phyloP scores from a whole-genome alignment of 1,140 invertebrate species.

The Whitmania pigra region DNA sequence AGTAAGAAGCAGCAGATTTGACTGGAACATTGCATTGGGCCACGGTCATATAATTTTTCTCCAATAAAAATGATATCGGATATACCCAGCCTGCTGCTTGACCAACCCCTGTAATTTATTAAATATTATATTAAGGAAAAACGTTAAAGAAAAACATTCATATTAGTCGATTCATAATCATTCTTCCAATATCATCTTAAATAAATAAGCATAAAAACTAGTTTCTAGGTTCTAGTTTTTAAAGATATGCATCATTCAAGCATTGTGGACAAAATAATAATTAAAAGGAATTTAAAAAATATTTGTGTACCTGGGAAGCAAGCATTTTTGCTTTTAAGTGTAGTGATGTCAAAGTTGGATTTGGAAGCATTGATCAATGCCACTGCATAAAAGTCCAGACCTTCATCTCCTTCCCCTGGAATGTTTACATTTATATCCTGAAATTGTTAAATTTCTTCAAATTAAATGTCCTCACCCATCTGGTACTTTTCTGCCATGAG shows the following conservation, averaged over 20 bases:
- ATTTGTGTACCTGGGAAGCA: conserved; percentile 47
- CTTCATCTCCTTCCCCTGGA: conserved; percentile 58
- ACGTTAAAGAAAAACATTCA: not conserved
- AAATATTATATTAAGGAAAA: too few species aligned
- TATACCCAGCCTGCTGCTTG: conserved; percentile 82
- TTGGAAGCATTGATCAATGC: conserved; percentile 64
- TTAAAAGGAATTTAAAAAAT: not conserved
- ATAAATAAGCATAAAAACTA: too few species aligned
- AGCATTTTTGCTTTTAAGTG: conserved; percentile 59
- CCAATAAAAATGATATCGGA: conserved; percentile 71
- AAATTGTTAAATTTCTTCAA: not conserved
- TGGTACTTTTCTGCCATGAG: conserved; percentile 44
- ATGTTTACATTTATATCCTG: conserved; percentile 37
- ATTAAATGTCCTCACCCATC: conserved; percentile 30
- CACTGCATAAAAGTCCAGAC: conserved; percentile 71
- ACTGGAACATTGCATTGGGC: conserved; percentile 81
- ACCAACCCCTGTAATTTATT: conserved; percentile 58
- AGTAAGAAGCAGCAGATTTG: conserved; percentile 76
- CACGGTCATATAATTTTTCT: conserved; percentile 54
- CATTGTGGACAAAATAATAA: too few species aligned
- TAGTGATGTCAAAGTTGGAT: conserved; percentile 49
- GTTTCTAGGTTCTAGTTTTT: too few species aligned
- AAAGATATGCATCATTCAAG: too few species aligned
- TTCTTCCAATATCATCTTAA: too few species aligned
- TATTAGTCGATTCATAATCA: not conserved